These are phyloP conservation scores for Orthosia gothica DNA, from an alignment of 2,888 invertebrate species.

Conservation along the genomic window DNA sequence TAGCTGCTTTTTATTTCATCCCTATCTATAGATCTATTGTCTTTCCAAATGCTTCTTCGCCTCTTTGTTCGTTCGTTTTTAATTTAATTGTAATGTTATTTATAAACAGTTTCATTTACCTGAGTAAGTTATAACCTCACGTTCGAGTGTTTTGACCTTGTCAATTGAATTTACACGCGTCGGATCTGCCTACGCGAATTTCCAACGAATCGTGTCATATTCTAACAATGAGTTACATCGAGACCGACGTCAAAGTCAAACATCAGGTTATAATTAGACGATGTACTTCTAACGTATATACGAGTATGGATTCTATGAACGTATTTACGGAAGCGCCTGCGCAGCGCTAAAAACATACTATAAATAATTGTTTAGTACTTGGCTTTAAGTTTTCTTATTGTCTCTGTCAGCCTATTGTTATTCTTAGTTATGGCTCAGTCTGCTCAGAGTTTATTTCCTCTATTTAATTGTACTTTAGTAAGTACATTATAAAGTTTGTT, in stretches of 20 bases:
- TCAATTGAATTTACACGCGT: conserved; percentile 74
- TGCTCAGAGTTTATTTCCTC: conserved; percentile 28
- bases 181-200: conserved; percentile 75
- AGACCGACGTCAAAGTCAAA: conserved; percentile 70
- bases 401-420: conserved; percentile 51
- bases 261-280: conserved; percentile 71
- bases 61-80: background rate
- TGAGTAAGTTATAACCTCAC: conserved; percentile 54
- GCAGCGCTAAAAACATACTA: conserved; percentile 65
- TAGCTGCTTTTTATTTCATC: background rate
- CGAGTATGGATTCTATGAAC: conserved; percentile 64
- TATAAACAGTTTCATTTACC: conserved; percentile 26
- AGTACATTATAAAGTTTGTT: conserved; percentile 13
- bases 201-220: conserved; percentile 75
- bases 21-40: background rate
- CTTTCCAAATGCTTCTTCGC: background rate
- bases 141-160: conserved; percentile 69
- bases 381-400: conserved; percentile 57
- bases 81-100: conserved; percentile 14
- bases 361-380: conserved; percentile 64
- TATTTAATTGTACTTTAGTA: background rate
- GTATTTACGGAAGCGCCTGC: conserved; percentile 68
- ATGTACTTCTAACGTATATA: conserved; percentile 61
- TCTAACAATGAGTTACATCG: conserved; percentile 71
- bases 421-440: conserved; percentile 38